Percentiles rank a stretch among this genome's conserved stretches.
phyloP scores from a whole-genome alignment of 2,797 vertebrate species.

The Apodemus agrarius region DNA sequence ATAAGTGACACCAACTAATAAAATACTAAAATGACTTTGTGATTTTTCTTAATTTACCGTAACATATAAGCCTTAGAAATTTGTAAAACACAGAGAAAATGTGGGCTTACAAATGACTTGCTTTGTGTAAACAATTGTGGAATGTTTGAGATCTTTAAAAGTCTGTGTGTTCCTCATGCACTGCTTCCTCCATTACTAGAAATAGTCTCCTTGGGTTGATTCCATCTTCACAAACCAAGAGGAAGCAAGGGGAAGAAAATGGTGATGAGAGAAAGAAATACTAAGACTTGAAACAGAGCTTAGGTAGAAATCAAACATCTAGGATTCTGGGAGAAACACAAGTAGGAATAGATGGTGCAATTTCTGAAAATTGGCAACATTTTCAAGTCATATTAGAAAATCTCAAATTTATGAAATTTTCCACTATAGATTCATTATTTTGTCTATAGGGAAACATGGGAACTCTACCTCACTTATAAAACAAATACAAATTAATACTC shows the following conservation, averaged over 20 bases:
- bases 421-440: neutral
- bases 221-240: neutral
- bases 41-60: constrained; percentile 13
- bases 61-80: neutral
- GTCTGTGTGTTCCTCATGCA: neutral
- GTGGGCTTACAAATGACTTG: neutral
- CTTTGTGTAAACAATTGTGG: neutral
- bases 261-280: neutral
- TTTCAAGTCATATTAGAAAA: neutral
- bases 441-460: neutral
- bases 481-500: neutral
- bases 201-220: neutral
- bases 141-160: neutral
- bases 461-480: neutral
- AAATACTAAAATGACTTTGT: constrained; percentile 12
- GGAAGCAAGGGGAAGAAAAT: neutral
- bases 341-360: neutral
- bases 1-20: constrained; percentile 5
- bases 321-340: neutral
- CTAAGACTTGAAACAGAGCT: neutral
- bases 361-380: neutral
- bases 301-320: neutral
- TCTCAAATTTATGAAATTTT: neutral
- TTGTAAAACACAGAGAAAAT: neutral
- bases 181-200: neutral